These are phyloP conservation scores for Morbakka virulenta DNA, from an alignment of 30 jellyfish, hydroid and myxozoan genomes.

Conservation along the genomic window DNA sequence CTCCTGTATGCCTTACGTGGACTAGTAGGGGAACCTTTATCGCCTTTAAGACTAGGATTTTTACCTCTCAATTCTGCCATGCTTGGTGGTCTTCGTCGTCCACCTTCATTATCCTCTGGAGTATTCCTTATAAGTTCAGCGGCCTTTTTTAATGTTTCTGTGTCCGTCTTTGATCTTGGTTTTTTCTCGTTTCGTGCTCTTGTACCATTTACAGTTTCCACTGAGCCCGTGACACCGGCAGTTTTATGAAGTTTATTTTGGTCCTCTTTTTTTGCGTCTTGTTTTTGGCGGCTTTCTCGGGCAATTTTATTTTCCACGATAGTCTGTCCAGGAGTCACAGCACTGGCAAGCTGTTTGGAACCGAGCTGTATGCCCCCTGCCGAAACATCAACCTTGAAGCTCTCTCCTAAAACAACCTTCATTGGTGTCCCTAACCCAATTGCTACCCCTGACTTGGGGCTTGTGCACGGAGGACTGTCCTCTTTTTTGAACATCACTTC, in stretches of 20 bases:
- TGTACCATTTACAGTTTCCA: background rate
- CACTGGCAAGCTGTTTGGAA: background rate
- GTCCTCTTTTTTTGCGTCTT: background rate
- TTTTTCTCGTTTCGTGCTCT: background rate
- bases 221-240: background rate
- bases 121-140: background rate
- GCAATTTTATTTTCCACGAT: background rate
- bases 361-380: background rate
- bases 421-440: background rate
- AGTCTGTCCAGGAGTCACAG: background rate
- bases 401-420: background rate
- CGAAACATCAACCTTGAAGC: background rate
- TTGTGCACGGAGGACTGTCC: background rate
- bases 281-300: background rate
- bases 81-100: conserved; percentile 45
- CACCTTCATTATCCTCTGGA: background rate
- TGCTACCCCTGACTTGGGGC: background rate
- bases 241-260: background rate
- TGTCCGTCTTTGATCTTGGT: background rate
- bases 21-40: conserved; percentile 82
- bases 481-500: background rate
- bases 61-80: conserved; percentile 68
- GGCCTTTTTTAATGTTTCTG: background rate
- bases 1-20: conserved; percentile 95
- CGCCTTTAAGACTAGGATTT: conserved; percentile 73